Conservation (phyloP, 2,888 invertebrate genomes). For the Lepidochrysops patricia region DNA sequence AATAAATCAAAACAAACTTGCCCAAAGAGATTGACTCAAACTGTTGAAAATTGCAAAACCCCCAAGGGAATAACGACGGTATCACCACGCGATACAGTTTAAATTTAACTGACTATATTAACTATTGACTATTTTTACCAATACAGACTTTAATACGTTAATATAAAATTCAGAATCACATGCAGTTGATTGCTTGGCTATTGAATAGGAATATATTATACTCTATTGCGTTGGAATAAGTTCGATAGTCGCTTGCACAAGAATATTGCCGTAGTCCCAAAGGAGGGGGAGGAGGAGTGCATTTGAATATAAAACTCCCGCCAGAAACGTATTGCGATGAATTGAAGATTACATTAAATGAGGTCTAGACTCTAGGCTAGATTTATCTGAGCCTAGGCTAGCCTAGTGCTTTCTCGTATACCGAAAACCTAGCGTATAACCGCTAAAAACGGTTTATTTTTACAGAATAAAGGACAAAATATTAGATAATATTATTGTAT, state of each 20-base stretch:
- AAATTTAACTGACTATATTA: not conserved
- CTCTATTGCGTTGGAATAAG: not conserved
- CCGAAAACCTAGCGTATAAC: not conserved
- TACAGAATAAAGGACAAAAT: no score
- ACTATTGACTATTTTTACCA: no score
- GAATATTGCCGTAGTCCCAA: not conserved
- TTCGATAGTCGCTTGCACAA: not conserved
- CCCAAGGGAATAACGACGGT: not conserved
- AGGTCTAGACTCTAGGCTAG: not conserved
- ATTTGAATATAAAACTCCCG: slow-evolving; percentile 2
- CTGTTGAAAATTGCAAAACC: not conserved
- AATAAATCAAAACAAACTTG: not conserved
- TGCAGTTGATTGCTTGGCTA: no score
- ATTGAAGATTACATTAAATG: not conserved
- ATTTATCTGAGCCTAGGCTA: not conserved
- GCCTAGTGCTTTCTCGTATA: no score
- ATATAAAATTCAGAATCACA: no score
- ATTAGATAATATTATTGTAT: no score
- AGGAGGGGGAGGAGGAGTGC: not conserved
- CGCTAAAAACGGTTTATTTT: not conserved
- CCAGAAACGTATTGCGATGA: slow-evolving; percentile 1
- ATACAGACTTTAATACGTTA: not conserved
- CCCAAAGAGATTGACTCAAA: not conserved
- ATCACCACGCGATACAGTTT: not conserved
- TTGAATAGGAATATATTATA: no score